phyloP scores from a whole-genome alignment of 2,888 invertebrate genomes.

The Trichacis sp. region DNA sequence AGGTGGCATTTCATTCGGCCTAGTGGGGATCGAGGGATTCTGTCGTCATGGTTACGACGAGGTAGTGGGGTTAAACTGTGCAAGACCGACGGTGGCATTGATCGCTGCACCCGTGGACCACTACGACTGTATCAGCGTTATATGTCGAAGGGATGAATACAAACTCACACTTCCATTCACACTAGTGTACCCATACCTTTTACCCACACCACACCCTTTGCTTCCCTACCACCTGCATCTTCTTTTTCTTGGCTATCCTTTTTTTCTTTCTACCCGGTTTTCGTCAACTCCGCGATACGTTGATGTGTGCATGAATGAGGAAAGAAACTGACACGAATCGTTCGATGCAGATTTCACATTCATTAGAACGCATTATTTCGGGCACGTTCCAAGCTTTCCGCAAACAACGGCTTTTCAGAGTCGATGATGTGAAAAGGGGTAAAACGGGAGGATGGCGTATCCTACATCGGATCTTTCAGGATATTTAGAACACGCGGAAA shows the following conservation, averaged over 20 bases:
- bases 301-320: conserved; percentile 6
- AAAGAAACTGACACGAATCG: background rate
- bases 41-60: conserved; percentile 61
- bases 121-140: conserved; percentile 51
- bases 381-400: conserved; percentile 55
- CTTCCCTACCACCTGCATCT: conserved; percentile 20
- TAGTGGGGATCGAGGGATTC: conserved; percentile 60
- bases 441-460: background rate
- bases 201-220: conserved; percentile 31
- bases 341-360: conserved; percentile 42
- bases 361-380: conserved; percentile 56
- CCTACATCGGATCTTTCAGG: background rate
- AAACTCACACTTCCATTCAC: conserved; percentile 46
- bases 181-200: conserved; percentile 31
- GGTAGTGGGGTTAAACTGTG: conserved; percentile 52
- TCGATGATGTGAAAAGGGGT: background rate
- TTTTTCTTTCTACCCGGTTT: background rate
- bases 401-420: background rate
- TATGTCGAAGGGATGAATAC: conserved; percentile 61
- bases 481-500: background rate
- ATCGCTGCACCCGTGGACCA: conserved; percentile 63
- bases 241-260: too few species aligned
- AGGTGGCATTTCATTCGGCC: conserved; percentile 29
- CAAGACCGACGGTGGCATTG: conserved; percentile 62
- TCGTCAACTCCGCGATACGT: conserved; percentile 42